Evolutionary conservation across 2,113 vertebrate species (phyloP), one percentile per base, ranked within the genome.

Genomic region (Porphyrio hochstetteri): DNA sequence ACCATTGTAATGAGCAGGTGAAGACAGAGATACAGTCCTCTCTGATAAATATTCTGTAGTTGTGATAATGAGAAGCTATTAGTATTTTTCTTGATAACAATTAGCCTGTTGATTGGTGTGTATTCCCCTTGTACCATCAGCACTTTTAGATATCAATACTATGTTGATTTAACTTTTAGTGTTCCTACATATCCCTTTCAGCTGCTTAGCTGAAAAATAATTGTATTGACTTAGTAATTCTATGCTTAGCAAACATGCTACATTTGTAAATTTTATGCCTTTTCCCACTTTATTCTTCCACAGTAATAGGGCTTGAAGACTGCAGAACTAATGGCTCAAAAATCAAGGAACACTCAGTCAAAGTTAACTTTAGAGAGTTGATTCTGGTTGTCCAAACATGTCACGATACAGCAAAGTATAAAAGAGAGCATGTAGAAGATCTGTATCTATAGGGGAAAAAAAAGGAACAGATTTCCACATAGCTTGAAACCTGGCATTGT

Each of bases 51-150:
- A 57, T 0, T 3, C 17, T 88, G 53, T n/a, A 76, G 72, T 56
- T 56, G 86, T 36, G 72, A 86, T 96, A 96, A 96, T 82, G 77
- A 96, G 83, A 94, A 88, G 8, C 72, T 84, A 61, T 95, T 92
- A 93, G 76, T 86, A 93, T 93, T 96, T 96, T 96, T 91, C 88
- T 79, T 92, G 77, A 87, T 95, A 93, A 68, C 82, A 96, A 91
- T 96, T 92, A 94, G 53, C 88, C 52, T 72, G 64, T 83, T 88
- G 72, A 86, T 93, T 90, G 48, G 64, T 83, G 93, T 95, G 46
- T 67, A 44, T 83, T 86, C 48, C 44, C 60, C 31, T 93, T 92
- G 76, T 60, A 92, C 38, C n/a, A 50, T 93, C 93, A 96, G 88
- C 82, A 71, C 68, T 93, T 95, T 86, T 57, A 31, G 33, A n/a